Evolutionary conservation across 2,888 invertebrate species (phyloP).

Genomic region (Acronicta aceris): DNA sequence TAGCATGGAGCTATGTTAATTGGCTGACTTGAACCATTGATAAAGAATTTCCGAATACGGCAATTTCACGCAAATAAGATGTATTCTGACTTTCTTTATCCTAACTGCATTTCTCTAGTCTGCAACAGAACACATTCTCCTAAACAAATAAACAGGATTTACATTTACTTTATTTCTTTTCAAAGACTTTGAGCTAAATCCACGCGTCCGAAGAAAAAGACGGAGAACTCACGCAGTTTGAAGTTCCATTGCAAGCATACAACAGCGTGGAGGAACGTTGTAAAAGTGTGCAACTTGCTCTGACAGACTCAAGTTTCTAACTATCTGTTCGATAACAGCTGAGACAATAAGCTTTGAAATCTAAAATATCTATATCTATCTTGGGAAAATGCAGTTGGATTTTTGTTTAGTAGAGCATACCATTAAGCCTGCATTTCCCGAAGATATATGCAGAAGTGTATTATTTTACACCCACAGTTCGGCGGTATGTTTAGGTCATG

Average conservation of each 20-base stretch:
- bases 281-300: slow-evolving; percentile 39
- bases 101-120: too few species aligned
- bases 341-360: slow-evolving; percentile 51
- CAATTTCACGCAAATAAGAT: too few species aligned
- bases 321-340: slow-evolving; percentile 53
- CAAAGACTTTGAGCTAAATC: slow-evolving; percentile 33
- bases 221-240: slow-evolving; percentile 33
- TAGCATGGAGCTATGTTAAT: too few species aligned
- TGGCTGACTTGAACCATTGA: too few species aligned
- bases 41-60: too few species aligned
- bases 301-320: slow-evolving; percentile 23
- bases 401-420: too few species aligned
- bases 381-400: slow-evolving; percentile 12
- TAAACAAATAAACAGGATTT: slow-evolving; percentile 25
- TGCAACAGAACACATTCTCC: neutral
- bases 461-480: too few species aligned
- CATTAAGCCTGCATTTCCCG: too few species aligned
- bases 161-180: slow-evolving; percentile 28
- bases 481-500: too few species aligned
- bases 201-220: slow-evolving; percentile 18
- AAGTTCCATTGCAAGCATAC: slow-evolving; percentile 27
- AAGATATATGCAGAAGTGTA: too few species aligned
- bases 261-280: slow-evolving; percentile 36
- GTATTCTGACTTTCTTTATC: too few species aligned
- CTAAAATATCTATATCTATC: slow-evolving; percentile 40